phyloP scores from a whole-genome alignment of 2,113 vertebrate genomes.

The Tachuris rubrigastra region DNA sequence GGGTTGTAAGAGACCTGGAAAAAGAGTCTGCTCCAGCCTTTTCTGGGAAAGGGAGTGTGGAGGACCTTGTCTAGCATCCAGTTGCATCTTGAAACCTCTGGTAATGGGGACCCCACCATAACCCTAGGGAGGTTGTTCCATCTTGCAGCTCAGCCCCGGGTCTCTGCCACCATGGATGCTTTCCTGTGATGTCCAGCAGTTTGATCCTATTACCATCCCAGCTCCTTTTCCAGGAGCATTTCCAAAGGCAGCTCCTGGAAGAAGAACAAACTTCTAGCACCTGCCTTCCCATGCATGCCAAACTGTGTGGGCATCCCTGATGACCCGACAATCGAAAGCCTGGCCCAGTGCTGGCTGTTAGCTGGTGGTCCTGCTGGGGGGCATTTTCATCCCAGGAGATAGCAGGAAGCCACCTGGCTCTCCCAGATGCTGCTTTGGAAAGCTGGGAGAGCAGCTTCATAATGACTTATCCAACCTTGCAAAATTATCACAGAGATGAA shows the following conservation, averaged over 20 bases:
- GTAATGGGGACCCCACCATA: rapidly evolving
- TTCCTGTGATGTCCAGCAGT: background rate
- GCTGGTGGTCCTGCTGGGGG: background rate
- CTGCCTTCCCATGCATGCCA: background rate
- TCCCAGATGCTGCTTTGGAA: background rate
- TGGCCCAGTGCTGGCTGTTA: background rate
- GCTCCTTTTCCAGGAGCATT: background rate
- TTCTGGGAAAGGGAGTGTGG: background rate
- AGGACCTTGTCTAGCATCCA: background rate
- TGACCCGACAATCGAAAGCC: background rate
- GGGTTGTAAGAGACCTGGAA: background rate
- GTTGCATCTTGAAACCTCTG: background rate
- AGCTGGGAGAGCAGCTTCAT: background rate
- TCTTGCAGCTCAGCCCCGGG: background rate
- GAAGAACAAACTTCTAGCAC: background rate
- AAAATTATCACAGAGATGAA: background rate
- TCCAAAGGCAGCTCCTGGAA: background rate
- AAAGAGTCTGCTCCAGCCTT: background rate
- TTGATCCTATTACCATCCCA: background rate
- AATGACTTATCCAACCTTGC: background rate
- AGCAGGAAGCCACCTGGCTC: background rate
- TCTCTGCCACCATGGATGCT: background rate
- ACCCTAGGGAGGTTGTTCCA: background rate
- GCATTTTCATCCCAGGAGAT: background rate
- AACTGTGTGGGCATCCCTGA: rapidly evolving